Percentiles rank a stretch among this genome's conserved stretches.
phyloP scores from a whole-genome alignment of 2,113 vertebrate species.

The Actenoides hombroni region DNA sequence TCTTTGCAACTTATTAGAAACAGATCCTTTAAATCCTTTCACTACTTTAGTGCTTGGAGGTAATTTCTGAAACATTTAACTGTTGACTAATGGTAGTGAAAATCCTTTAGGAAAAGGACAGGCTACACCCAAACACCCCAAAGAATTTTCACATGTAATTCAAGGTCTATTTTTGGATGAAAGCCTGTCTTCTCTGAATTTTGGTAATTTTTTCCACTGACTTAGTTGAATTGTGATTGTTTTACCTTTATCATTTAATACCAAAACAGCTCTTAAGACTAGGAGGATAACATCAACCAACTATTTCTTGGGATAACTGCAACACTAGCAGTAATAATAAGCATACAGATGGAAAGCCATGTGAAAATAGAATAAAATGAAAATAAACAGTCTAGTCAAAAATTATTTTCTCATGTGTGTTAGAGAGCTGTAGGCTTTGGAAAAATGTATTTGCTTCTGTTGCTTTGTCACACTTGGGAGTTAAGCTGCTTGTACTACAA shows the following conservation, averaged over 20 bases:
- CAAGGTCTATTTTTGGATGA: not conserved
- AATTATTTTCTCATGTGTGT: not conserved
- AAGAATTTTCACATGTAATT: not conserved
- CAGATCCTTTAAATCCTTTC: not conserved
- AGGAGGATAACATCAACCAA: not conserved
- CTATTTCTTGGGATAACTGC: not conserved
- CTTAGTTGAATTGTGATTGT: not conserved
- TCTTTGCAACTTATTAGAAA: not conserved
- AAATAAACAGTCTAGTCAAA: not conserved
- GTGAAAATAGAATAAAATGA: not conserved
- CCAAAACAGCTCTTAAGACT: not conserved
- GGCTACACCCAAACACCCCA: not conserved
- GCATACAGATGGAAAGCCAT: not conserved
- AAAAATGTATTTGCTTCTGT: not conserved
- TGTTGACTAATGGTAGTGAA: not conserved
- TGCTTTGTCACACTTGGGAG: not conserved
- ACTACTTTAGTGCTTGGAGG: not conserved
- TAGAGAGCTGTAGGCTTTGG: not conserved
- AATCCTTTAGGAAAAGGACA: not conserved
- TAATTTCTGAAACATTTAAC: not conserved
- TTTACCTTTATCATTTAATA: conserved; percentile 10
- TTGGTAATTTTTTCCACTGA: not conserved
- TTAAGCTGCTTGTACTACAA: conserved; percentile 11
- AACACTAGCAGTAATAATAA: not conserved
- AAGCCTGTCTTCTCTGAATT: not conserved